Conservation (phyloP, 1,140 invertebrate species). For the Drosophila navojoa region DNA sequence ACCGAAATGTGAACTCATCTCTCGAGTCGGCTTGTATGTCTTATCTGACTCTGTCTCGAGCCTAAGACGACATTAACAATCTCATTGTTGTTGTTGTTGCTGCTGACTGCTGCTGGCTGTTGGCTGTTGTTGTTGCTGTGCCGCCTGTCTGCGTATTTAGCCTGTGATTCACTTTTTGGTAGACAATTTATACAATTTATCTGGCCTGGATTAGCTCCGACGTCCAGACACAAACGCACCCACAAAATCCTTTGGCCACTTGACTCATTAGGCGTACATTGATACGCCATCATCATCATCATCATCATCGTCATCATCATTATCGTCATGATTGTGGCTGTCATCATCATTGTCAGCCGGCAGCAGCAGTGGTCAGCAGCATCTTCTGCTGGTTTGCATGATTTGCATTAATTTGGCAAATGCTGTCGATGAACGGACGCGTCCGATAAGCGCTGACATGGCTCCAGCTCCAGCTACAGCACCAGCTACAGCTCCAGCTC, state of each 20-base stretch:
- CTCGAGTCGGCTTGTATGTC: slow-evolving; percentile 15
- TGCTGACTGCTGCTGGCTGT: slow-evolving; percentile 5
- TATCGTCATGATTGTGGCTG: not conserved
- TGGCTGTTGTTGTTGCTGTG: slow-evolving; percentile 39
- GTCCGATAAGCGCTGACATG: slow-evolving; percentile 77
- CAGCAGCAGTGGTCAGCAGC: slow-evolving; percentile 24
- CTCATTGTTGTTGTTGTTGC: slow-evolving; percentile 49
- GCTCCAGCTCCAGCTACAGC: slow-evolving; percentile 30
- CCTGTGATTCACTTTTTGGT: slow-evolving; percentile 57
- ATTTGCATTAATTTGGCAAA: slow-evolving; percentile 82
- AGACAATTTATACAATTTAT: slow-evolving; percentile 75
- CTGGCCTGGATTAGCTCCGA: slow-evolving; percentile 62
- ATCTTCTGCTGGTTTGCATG: slow-evolving; percentile 69
- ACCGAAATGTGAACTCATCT: slow-evolving; percentile 63
- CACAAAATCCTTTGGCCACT: slow-evolving; percentile 79
- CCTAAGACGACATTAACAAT: slow-evolving; percentile 69
- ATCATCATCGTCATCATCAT: slow-evolving; percentile 43
- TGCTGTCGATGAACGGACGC: slow-evolving; percentile 74
- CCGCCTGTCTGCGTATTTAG: slow-evolving; percentile 15
- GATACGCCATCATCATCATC: slow-evolving; percentile 52
- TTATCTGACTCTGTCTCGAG: slow-evolving; percentile 63
- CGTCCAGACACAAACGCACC: slow-evolving; percentile 58
- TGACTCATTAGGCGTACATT: slow-evolving; percentile 77
- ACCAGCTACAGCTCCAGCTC: slow-evolving; percentile 10
- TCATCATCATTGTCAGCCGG: not conserved